Base-by-base conservation (phyloP, 2,888 invertebrate species). In the Sesamia inferens region DNA sequence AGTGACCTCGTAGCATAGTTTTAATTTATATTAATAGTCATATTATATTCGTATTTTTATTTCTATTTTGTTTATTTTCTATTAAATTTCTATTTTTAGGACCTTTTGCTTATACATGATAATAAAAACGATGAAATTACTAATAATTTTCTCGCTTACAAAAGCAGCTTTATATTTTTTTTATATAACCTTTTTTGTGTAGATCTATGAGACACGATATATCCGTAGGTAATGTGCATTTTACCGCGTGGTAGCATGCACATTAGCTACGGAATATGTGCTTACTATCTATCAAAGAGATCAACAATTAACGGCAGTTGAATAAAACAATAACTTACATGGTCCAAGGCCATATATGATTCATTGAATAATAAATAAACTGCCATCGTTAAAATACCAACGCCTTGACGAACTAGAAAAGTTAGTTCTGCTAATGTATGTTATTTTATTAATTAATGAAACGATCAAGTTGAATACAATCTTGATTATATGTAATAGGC, bases 401-500 rank as follows among this genome's bases (percentile, higher is more conserved):
- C 13, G 77, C 13, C 0, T 83, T 59, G 1, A 54, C 64, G 55
- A 54, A 57, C 66, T 71, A 79, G 73, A 68, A 66, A 65, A 44
- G 5, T 67, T 24, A 48, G 24, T 22, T 55, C 24, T 16, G 22
- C 83, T 42, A 61, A 83, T 61, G 67, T 68, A 24, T 78, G 78
- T 78, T 78, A 78, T 82, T 78, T 67, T 65, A n/a, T 5, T 79
- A 78, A 78, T 82, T 72, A 64, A 72, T 42, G 47, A 14, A n/a
- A 55, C 59, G 16, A 44, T 61, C 48, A 4, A 0, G 8, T 77
- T 14, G 42, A 31, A 61, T 47, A 51, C 0, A 54, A 39, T 44
- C 19, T 42, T 78, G 44, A 61, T 70, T 65, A 2, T 55, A 10
- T 22, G 13, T 24, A 13, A 5, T 24, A 31, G 11, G 11, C 6